phyloP scores from a whole-genome alignment of 2,888 invertebrate species.

The Globia sparganii region DNA sequence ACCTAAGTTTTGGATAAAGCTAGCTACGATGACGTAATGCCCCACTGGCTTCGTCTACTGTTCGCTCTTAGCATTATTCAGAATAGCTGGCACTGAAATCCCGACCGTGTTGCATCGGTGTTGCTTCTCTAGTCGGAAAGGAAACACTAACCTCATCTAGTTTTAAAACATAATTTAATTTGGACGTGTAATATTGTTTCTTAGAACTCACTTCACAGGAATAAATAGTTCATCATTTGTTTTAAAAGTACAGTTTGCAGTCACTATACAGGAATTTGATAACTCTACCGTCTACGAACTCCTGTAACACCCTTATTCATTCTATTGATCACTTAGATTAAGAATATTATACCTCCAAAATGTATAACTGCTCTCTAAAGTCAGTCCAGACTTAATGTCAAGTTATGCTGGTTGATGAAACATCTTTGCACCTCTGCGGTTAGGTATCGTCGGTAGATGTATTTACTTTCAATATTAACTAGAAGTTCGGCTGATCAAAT shows the following conservation, averaged over 20 bases:
- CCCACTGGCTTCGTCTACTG: neutral
- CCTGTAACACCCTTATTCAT: neutral
- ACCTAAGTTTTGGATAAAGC: neutral
- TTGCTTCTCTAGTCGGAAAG: neutral
- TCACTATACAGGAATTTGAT: neutral
- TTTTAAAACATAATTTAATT: neutral
- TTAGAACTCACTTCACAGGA: neutral
- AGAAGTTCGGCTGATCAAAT: slow-evolving; percentile 22
- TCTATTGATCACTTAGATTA: neutral
- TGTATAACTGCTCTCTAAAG: neutral
- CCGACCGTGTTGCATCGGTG: neutral
- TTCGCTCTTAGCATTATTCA: too few species aligned
- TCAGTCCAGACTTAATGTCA: neutral
- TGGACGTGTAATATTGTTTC: neutral
- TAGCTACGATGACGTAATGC: neutral
- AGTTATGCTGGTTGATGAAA: neutral
- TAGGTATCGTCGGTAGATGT: neutral
- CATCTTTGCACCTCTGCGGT: slow-evolving; percentile 36
- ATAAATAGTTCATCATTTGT: neutral
- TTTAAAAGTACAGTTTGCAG: neutral
- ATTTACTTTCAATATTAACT: slow-evolving; percentile 26
- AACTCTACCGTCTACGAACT: neutral
- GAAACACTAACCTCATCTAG: neutral
- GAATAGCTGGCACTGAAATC: neutral
- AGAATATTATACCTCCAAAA: neutral